Base-by-base conservation (phyloP, 2,113 vertebrate genomes). In the Chaetodon trifascialis region DNA sequence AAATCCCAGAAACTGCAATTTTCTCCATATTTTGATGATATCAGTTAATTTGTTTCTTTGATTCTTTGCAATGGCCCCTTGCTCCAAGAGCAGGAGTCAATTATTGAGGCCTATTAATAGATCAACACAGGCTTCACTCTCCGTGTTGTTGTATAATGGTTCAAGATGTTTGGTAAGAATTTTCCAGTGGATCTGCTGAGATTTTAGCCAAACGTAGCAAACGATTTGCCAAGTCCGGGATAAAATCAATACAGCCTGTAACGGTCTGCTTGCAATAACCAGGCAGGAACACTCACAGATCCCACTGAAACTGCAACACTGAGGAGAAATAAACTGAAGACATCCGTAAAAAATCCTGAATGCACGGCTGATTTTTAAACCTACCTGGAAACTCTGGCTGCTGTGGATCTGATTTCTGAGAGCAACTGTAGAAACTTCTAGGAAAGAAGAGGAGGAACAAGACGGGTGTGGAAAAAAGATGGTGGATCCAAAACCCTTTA, bases 201-300 rank as follows among this genome's bases (percentile, higher is more conserved):
- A 86, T 34, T 88, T 81, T 44, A 36, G 75, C 76, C 85, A 82
- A 87, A 82, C 46, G 60, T 63, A 70, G 49, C 54, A 76, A 88
- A 66, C 0, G 3, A 23, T 34, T 47, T 16, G 84, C 88, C 78
- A 86, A 88, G 73, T 76, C 46, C 42, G 75, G 65, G 65, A 90
- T 84, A 80, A 74, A 82, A 90, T 88, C 83, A 82, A 62, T 44
- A 68, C 5, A 11, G 76, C 63, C 63, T 68, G 23, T 40, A 44
- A 70, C 34, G 42, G 69, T 88, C 82, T 93, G 90, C 60, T 82
- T 76, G 60, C 59, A 93, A 80, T 90, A 86, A 92, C 23, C 73
- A 65, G 66, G 56, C 78, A 70, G 51, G 71, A 89, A 88, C 75
- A 80, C n/a, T 91, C 44, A 52, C 56, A 42, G 21, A 72, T 76